phyloP scores from a whole-genome alignment of 2,888 invertebrate species.

The Orthosia gothica region DNA sequence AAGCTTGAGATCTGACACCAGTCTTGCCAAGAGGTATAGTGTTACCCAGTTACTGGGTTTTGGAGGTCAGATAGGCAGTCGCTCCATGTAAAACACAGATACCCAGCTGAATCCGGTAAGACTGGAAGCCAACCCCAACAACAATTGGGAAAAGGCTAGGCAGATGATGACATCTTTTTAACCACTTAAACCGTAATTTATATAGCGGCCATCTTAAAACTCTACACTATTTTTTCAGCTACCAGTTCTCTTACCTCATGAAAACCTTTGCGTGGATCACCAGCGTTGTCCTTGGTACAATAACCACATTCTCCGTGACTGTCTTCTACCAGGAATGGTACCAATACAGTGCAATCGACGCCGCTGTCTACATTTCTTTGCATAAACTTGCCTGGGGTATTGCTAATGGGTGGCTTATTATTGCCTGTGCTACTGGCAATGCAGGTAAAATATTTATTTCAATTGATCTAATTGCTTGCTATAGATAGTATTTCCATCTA shows the following conservation, averaged over 20 bases:
- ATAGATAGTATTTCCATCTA: too few relatives aligned
- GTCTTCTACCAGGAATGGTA: constrained; percentile 93
- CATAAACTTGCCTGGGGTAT: constrained; percentile 94
- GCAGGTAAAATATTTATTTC: constrained; percentile 87
- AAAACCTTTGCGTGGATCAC: constrained; percentile 83
- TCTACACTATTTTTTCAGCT: constrained; percentile 72
- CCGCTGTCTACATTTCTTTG: constrained; percentile 93
- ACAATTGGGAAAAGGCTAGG: too few relatives aligned
- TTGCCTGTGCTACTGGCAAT: constrained; percentile 94
- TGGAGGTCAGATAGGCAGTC: too few relatives aligned
- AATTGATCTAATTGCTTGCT: neutral
- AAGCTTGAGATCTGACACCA: too few relatives aligned
- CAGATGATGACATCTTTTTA: too few relatives aligned
- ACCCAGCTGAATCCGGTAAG: too few relatives aligned
- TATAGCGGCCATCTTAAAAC: too few relatives aligned
- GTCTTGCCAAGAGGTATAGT: too few relatives aligned
- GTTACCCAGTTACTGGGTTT: too few relatives aligned
- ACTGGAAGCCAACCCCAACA: too few relatives aligned
- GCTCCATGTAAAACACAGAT: too few relatives aligned
- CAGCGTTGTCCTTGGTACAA: constrained; percentile 86
- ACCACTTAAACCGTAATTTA: too few relatives aligned
- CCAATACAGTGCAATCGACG: constrained; percentile 91
- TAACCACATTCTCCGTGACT: constrained; percentile 92
- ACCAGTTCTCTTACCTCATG: constrained; percentile 80
- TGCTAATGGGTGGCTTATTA: constrained; percentile 93